Base-by-base conservation (phyloP, 2,888 invertebrate species). In the Netelia inedita region DNA sequence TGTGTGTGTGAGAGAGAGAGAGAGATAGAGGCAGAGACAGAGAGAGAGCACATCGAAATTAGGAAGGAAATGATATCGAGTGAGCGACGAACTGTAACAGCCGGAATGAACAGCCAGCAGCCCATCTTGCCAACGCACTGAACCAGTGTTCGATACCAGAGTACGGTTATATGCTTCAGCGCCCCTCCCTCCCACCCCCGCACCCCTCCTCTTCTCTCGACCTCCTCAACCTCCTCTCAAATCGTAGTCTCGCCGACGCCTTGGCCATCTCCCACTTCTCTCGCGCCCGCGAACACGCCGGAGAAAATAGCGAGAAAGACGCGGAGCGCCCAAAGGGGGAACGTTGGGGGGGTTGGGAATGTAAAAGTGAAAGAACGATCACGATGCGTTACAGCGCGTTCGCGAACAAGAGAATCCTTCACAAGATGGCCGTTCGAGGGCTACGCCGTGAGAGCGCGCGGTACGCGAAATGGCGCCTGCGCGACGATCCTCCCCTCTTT, bases 381-480 rank as follows among this genome's bases (percentile, higher is more conserved):
- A 72, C 59, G 85, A 79, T 82, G 85, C 82, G 82, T 82, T 82
- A 75, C 82, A 85, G 72, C 75, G 79, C 85, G 69, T 71, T 69
- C 59, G 69, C 79, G 59, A 79, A 72, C 85, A 63, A 75, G 73
- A 80, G 79, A 81, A 72, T 23, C 65, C 75, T 83, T 81, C 79
- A 87, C 88, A 88, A 88, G 82, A 88, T 88, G 88, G 88, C 88
- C 86, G 86, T 46, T 14, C 46, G 46, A 6, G 35, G 35, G 35
- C 35, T 35, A 35, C 35, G 35, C 35, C 14, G 46, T 6, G 11
- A 14, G 46, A 14, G 46, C 57, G 21, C 11, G 71, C 74, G 74
- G 87, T 85, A 89, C 89, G 89, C 88, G 88, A 92, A 92, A 91
- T 92, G 90, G 92, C 92, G 92, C 92, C 83, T 92, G 92, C 92